These are phyloP conservation scores for Rhodeus uyekii DNA, from an alignment of 2,797 vertebrate genomes.

Conservation along the genomic window DNA sequence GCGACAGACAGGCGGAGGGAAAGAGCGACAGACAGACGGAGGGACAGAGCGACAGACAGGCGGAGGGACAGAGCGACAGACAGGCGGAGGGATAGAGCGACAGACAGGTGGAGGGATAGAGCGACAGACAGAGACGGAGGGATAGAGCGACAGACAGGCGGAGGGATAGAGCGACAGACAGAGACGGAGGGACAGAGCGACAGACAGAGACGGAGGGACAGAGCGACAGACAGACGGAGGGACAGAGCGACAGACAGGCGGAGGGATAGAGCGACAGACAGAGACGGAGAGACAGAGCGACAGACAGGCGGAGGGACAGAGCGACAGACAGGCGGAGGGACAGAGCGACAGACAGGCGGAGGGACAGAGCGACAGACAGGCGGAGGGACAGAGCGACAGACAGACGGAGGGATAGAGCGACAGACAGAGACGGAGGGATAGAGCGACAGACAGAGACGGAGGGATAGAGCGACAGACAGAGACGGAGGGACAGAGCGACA, in stretches of 20 bases:
- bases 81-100: background rate
- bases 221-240: background rate
- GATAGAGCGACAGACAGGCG: background rate
- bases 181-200: no score
- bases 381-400: background rate
- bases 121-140: background rate
- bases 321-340: background rate
- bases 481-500: no score
- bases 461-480: background rate
- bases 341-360: background rate
- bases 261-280: background rate
- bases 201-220: no score
- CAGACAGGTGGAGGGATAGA: background rate
- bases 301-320: background rate
- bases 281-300: background rate
- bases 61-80: background rate
- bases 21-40: background rate
- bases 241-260: background rate
- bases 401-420: slow-evolving; percentile 27
- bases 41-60: background rate
- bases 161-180: background rate
- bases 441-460: background rate
- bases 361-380: background rate
- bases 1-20: background rate
- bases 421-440: no score